These are phyloP conservation scores for Eptesicus fuscus DNA, from an alignment of 2,113 vertebrate species.

Conservation along the genomic window DNA sequence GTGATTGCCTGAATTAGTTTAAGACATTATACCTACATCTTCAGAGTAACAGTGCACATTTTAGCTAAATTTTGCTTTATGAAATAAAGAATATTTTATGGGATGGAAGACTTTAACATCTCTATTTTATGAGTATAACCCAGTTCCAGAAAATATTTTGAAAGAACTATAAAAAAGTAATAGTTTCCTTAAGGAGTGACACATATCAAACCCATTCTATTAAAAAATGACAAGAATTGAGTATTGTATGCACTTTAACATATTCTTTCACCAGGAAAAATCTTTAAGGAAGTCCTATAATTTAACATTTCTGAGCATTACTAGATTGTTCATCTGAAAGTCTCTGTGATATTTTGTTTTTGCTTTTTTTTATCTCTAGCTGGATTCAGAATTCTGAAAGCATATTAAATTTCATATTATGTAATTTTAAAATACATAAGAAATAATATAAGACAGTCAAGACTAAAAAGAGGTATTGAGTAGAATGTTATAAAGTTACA, in stretches of 20 bases:
- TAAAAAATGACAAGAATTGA: neutral
- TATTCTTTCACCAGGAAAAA: neutral
- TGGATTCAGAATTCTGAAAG: conserved; percentile 18
- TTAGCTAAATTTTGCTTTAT: conserved; percentile 11
- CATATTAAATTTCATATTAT: neutral
- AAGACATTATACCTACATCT: neutral
- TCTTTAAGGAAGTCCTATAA: neutral
- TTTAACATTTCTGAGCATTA: conserved; percentile 21
- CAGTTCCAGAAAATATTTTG: neutral
- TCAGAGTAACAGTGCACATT: neutral
- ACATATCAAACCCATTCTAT: neutral
- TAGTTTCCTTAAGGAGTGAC: neutral
- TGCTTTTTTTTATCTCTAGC: neutral
- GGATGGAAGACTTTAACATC: neutral
- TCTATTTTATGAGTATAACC: neutral
- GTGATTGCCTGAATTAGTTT: neutral
- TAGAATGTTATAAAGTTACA: neutral
- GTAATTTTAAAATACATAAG: conserved; percentile 3
- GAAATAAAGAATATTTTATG: neutral
- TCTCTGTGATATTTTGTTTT: neutral
- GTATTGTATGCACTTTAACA: neutral
- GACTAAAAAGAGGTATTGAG: neutral
- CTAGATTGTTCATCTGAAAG: neutral
- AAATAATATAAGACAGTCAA: neutral
- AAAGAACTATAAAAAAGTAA: neutral